Evolutionary conservation across 2,113 vertebrate genomes (phyloP).

Genomic region (Coturnix japonica): DNA sequence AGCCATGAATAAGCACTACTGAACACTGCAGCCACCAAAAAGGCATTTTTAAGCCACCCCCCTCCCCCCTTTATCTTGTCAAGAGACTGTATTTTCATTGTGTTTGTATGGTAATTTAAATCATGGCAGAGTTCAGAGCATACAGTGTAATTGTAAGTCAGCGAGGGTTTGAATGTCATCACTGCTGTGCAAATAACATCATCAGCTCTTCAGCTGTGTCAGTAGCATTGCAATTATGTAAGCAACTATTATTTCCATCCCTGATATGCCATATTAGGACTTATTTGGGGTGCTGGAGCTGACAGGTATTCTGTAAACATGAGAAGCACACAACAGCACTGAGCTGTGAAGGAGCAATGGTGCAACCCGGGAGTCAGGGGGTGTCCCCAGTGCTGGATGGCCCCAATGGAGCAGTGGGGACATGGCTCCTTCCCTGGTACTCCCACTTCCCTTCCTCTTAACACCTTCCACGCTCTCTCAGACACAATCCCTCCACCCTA

Average conservation of each 20-base stretch:
- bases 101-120: conserved; percentile 58
- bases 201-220: conserved; percentile 62
- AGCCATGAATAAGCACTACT: conserved; percentile 50
- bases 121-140: conserved; percentile 27
- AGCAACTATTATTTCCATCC: conserved; percentile 49
- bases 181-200: conserved; percentile 62
- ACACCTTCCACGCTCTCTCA: neutral
- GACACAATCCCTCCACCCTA: rapidly evolving
- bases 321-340: neutral
- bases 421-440: neutral
- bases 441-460: neutral
- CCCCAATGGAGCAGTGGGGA: neutral
- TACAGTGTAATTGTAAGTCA: conserved; percentile 57
- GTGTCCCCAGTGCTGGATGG: neutral
- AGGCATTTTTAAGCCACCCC: conserved; percentile 39
- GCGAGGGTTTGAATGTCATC: conserved; percentile 62
- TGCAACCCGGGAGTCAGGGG: neutral
- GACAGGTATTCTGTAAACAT: conserved; percentile 34
- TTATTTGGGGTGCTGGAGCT: conserved; percentile 32
- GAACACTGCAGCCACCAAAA: neutral
- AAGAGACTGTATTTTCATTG: conserved; percentile 50
- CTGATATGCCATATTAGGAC: conserved; percentile 32
- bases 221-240: conserved; percentile 57
- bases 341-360: rapidly evolving
- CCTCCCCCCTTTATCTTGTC: conserved; percentile 21